Evolutionary conservation across 1,140 invertebrate species (phyloP), one percentile per base, ranked within the genome.

Genomic region (Acyrthosiphon pisum): DNA sequence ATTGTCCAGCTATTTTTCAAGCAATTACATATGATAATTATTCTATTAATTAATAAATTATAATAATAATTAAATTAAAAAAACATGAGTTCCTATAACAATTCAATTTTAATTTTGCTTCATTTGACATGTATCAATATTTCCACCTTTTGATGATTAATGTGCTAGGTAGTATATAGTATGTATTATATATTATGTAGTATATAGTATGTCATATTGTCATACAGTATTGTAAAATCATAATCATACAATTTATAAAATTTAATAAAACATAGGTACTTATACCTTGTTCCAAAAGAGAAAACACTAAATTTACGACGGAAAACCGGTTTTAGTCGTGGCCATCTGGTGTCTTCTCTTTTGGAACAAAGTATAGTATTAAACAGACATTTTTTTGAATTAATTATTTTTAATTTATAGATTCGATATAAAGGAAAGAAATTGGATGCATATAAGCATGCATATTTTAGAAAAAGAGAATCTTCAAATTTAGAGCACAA

Each of bases 401-500:
- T 50, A 50, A 35, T 37, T 35, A 35, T 35, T 89, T 89, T 89
- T 89, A 53, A 89, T 23, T 9, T 9, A n/a, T 68, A 91, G 90
- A 91, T 91, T 44, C 90, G 90, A 3, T 91, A 91, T 22, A 91
- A 91, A 60, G 90, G 90, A 20, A 91, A 91, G 22, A 91, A 91
- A 68, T 48, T 91, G 37, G 90, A 91, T 68, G 53, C 90, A 26
- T 91, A 68, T 91, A 91, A 91, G n/a, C 90, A 91, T 91, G 37
- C 56, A 18, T 91, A 91, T 44, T 91, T 68, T 46, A 91, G 90
- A 91, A 91, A 91, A 76, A 41, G 60, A 76, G 90, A 91, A 91
- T 91, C 56, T 44, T 68, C 60, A 68, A 44, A 44, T 56, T 8
- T 91, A 44, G 90, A 68, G 26, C 37, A 68, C 41, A 76, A 44